phyloP scores from a whole-genome alignment of 2,113 vertebrate genomes.

The Mesoclemmys tuberculata region DNA sequence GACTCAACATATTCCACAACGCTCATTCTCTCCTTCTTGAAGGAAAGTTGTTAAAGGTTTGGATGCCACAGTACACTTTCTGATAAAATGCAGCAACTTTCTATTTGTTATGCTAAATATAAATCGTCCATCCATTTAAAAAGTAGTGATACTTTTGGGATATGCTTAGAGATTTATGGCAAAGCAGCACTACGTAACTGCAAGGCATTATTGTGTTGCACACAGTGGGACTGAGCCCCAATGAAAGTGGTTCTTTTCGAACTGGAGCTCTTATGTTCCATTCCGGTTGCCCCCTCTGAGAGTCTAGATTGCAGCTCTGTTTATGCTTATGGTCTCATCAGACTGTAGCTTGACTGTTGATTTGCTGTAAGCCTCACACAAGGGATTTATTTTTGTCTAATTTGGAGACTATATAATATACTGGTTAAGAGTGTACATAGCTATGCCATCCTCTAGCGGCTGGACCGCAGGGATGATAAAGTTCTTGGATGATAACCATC shows the following conservation, averaged over 20 bases:
- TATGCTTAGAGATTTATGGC: background rate
- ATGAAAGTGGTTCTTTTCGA: background rate
- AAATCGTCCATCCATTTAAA: background rate
- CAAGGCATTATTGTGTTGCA: background rate
- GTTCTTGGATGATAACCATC: too few species aligned
- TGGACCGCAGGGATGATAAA: background rate
- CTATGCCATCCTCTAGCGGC: background rate
- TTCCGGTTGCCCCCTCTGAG: background rate
- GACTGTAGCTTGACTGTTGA: background rate
- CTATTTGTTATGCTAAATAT: background rate
- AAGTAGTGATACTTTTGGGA: background rate
- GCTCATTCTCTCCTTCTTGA: background rate
- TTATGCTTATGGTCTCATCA: conserved; percentile 8
- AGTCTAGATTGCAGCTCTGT: conserved; percentile 8
- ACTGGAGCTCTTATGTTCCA: background rate
- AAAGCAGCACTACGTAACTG: background rate
- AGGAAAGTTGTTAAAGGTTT: conserved; percentile 6
- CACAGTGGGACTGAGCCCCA: background rate
- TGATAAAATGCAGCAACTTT: background rate
- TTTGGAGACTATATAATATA: background rate
- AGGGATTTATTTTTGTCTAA: conserved; percentile 19
- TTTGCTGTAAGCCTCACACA: background rate
- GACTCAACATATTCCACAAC: conserved; percentile 29
- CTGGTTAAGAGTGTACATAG: background rate
- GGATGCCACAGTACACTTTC: background rate